Evolutionary conservation across 1,140 invertebrate genomes (phyloP), one percentile per base, ranked within the genome.

Genomic region (Drosophila tsacasi): DNA sequence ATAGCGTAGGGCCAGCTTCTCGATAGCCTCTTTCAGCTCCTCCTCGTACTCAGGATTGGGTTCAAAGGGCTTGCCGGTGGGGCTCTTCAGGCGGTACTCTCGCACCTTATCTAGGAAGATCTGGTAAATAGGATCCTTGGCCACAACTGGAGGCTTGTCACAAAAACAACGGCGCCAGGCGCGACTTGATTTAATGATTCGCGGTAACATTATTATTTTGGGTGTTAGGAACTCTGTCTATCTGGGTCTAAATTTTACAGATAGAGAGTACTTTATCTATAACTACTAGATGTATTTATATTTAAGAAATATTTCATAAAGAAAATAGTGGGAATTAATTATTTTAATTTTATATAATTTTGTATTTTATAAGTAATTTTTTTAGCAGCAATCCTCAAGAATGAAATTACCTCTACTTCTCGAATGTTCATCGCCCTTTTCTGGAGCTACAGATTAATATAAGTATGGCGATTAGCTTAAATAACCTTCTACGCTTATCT

Each of bases 21-120:
- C 55, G 1, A 69, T 3, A 12, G 57, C 44, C 19, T 44, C 30
- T 3, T 77, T 23, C 8, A 77, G 42, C 19, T 77, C 75, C 27
- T 13, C 12, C 6, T 77, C 23, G 23, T 30, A 62, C 23, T 77
- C 75, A 0, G 75, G 75, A 5, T 47, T 40, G 4, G 57, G 40
- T 55, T 77, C 75, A 6, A 61, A 15, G 17, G 75, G 74, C 32
- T 77, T 77, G 0, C 75, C 75, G 8, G 39, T 37, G 19, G 75
- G 75, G 44, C 64, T 77, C 47, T 54, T 77, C 17, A 69, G 32
- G 1, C 57, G 74, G 12, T 62, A 77, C 30, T 77, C 75, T 2
- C 64, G 64, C 2, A 68, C 63, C 50, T 77, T 77, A 6, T 77
- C 75, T 19, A 69, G 17, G 7, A 77, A 77, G 30, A 32, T 10